Evolutionary conservation across 2,797 vertebrate genomes (phyloP), one percentile per base, ranked within the genome.

Genomic region (Phylloscopus collybita): DNA sequence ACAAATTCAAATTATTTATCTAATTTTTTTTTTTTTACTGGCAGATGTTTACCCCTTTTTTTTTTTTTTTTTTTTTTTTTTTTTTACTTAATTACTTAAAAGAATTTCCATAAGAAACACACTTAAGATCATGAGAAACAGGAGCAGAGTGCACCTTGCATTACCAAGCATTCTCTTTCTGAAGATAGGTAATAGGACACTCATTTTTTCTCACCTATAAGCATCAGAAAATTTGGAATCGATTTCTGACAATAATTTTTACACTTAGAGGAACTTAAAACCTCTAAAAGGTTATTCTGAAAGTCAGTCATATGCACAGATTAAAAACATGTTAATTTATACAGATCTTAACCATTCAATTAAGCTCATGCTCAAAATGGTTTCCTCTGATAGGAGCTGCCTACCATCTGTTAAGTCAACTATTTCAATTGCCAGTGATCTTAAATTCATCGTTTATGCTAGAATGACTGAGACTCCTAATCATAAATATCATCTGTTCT

Each of bases 241-340:
- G 11, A 86, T 66, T 47, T 96, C 79, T 95, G 69, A 42, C 30
- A 88, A 73, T n/a, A 79, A 38, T 30, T 79, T 92, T 95, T 96
- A 89, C 59, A 78, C 26, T 11, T 27, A 78, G 87, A 80, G 65
- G 17, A 83, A 23, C 47, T 86, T 40, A 72, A 92, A 93, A 73
- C 45, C 22, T 90, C 65, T 44, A 72, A 88, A 88, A 94, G 40
- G 84, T 86, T 85, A 75, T 83, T 85, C 61, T 64, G 42, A 90
- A 97, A 94, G 91, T 90, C 82, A 83, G 95, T 87, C 69, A 65
- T 88, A 91, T 66, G 23, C 42, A 49, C 25, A 19, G 79, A 88
- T 97, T 97, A 92, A 96, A 97, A 97, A 95, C 90, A 93, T 95
- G 97, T 94, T 98, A 98, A 98, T 98, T 97, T 97, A 97, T 97